Base-by-base conservation (phyloP, 2,113 vertebrate genomes). In the Cyanoderma ruficeps region DNA sequence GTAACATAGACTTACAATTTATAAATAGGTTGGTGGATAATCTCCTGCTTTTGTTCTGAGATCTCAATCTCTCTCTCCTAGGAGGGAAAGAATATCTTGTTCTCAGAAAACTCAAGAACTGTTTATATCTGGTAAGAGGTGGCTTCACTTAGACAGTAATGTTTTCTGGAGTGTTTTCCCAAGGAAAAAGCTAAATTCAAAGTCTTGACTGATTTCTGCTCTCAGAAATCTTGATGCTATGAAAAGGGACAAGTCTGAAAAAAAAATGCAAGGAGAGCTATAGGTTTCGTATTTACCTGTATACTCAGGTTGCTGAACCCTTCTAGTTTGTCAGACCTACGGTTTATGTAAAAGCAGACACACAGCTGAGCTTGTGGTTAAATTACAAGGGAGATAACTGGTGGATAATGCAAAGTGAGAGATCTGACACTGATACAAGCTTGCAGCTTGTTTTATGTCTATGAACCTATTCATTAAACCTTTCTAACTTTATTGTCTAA, bases 291-390 rank as follows among this genome's bases (percentile, higher is more conserved):
- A 77, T 69, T 72, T 72, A 31, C 15, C 12, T 7, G 1, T 49
- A 10, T 30, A 21, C 31, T 83, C 0, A 0, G 4, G 28, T 15
- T 71, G 27, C n/a, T 68, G 49, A 35, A n/a, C 13, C 6, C 10
- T 27, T 63, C 22, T 28, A 25, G 15, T 7, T 2, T n/a, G 17
- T 39, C 42, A 79, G 56, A 65, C 6, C 13, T 20, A 75, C 44
- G 49, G 25, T 52, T 75, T 63, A 16, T 31, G 7, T 37, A 65
- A 57, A 11, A 75, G 27, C 11, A 90, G 60, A 49, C 13, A 44
- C 7, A 20, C 3, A 87, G 24, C 1, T 61, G 56, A 61, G 39
- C 28, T 68, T 57, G 18, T 22, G 22, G 25, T 33, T 57, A 61
- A n/a, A 49, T 27, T 11, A 33, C 20, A 59, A 72, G 25, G 8